Evolutionary conservation across 1,140 invertebrate species (phyloP), one percentile per base, ranked within the genome.

Genomic region (Dermatophagoides farinae): DNA sequence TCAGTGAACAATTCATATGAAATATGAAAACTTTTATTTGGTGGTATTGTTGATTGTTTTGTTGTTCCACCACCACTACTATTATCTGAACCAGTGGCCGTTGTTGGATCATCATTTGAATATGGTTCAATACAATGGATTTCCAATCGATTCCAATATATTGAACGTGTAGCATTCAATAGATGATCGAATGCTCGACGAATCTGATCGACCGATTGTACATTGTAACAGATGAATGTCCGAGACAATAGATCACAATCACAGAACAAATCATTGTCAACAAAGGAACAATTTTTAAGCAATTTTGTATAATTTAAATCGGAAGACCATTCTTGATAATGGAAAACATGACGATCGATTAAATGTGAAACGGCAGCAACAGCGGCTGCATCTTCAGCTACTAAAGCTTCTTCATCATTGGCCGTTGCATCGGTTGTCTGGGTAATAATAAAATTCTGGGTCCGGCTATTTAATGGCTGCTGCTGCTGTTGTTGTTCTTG

Each of bases 1-100:
- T 60, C 44, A 22, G 58, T 50, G 23, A 60, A 60, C 41, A 60
- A 20, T 47, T 60, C 44, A 37, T 46, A 50, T 18, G 58, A 49
- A 47, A 60, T 23, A 25, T 60, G 58, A 52, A 60, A 60, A 37
- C 43, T 60, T 41, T 60, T 60, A 9, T 20, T 10, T 37, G 39
- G 31, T 16, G 53, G 46, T 23, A 23, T 47, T 2, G 31, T 31
- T 31, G 31, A 31, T 31, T 31, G 31, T 31, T 31, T 31, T 31
- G 31, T 31, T 31, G 31, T 31, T 4, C 31, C 31, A 31, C n/a
- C n/a, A n/a, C n/a, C n/a, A n/a, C n/a, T n/a, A n/a, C 2, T 4
- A 31, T 31, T 31, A 31, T 31, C 31, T 25, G 47, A 18, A 12
- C 16, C n/a, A 20, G 14, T 52, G 4, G 11, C 25, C 14, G 14